These are phyloP conservation scores for Lepilemur ruficaudatus DNA, from an alignment of 2,797 vertebrate genomes.

Conservation along the genomic window DNA sequence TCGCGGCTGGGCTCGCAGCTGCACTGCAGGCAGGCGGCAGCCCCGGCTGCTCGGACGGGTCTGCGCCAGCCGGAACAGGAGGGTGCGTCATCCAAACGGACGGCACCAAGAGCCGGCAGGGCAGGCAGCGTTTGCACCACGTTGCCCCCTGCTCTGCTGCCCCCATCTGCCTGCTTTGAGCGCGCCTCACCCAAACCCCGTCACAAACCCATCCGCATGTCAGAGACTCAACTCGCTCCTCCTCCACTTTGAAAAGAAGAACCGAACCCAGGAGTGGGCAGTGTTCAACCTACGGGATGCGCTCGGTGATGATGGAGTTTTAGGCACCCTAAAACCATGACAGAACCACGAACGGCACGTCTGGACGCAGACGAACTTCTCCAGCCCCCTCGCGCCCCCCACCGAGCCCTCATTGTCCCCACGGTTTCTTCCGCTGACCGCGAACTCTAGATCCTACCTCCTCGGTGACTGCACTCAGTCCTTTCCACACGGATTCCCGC, in stretches of 20 bases:
- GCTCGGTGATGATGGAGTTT: not conserved
- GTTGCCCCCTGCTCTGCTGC: not conserved
- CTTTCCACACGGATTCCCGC: not conserved
- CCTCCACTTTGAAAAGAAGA: not conserved
- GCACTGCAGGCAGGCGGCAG: constrained; percentile 31
- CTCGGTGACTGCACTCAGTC: not conserved
- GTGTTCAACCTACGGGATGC: not conserved
- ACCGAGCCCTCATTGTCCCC: not conserved
- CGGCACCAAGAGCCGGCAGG: not conserved
- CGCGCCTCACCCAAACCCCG: not conserved
- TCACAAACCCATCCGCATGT: not conserved
- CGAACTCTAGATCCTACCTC: not conserved
- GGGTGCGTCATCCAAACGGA: constrained; percentile 18
- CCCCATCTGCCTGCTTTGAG: not conserved
- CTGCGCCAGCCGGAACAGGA: not conserved
- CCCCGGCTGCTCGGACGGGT: constrained; percentile 48
- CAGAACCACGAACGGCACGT: not conserved
- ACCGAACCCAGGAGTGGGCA: not conserved
- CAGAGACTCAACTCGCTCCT: not conserved
- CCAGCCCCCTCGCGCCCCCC: not conserved
- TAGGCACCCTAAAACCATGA: not conserved
- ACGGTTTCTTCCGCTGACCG: not conserved
- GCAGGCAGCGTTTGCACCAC: not conserved
- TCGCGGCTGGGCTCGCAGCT: not conserved
- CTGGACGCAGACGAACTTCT: not conserved